Conservation (phyloP, 2,888 invertebrate genomes). For the Andrena bicolor region DNA sequence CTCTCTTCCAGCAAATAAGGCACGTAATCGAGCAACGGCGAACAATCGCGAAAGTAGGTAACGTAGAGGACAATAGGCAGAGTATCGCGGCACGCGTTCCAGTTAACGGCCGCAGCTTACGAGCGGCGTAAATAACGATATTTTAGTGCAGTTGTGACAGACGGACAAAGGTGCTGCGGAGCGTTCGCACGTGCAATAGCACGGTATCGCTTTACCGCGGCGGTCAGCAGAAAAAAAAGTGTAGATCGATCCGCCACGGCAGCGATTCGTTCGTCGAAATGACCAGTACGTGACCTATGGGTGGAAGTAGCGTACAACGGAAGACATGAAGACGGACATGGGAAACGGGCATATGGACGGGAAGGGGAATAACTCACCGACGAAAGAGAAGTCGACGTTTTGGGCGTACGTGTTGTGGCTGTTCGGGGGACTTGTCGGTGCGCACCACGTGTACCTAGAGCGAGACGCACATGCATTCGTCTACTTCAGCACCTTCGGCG, state of each 20-base stretch:
- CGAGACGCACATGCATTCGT: constrained; percentile 96
- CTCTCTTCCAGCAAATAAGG: not conserved
- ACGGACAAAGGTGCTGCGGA: not conserved
- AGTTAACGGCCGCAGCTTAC: not conserved
- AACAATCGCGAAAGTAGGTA: not conserved
- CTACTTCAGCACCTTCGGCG: constrained; percentile 95
- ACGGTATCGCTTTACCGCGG: not conserved
- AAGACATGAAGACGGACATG: not conserved
- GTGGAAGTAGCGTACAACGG: not conserved
- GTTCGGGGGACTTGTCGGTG: constrained; percentile 94
- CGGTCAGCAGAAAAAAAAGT: not conserved
- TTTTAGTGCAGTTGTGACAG: not conserved
- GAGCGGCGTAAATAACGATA: not conserved
- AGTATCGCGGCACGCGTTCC: not conserved
- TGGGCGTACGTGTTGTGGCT: constrained; percentile 94
- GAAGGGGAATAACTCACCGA: not conserved
- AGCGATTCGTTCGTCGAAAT: not conserved
- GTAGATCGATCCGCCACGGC: not conserved
- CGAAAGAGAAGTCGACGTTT: constrained; percentile 85
- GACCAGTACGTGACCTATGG: not conserved
- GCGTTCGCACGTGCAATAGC: too few species aligned
- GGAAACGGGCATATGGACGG: constrained; percentile 20
- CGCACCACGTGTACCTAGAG: constrained; percentile 96
- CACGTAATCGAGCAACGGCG: too few species aligned
- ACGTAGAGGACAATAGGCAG: not conserved